These are phyloP conservation scores for Didymodactylos carnosus DNA, from an alignment of 2,888 invertebrate species.

Conservation along the genomic window DNA sequence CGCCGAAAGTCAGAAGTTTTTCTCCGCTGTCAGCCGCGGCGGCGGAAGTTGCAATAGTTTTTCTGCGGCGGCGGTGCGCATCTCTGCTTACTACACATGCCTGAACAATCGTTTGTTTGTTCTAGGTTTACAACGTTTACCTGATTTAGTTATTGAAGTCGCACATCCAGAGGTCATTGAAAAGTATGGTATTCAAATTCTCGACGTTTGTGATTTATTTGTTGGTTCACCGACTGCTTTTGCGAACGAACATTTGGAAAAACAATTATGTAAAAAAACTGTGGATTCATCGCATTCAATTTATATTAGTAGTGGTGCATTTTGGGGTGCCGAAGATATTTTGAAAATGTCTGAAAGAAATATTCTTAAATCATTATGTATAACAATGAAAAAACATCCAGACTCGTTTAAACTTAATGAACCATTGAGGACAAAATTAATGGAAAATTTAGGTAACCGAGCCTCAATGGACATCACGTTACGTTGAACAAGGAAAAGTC, in stretches of 20 bases:
- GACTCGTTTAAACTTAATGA: conserved; percentile 36
- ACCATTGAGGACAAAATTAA: conserved; percentile 34
- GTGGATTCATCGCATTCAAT: conserved; percentile 25
- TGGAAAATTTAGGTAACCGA: conserved; percentile 20
- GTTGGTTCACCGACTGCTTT: conserved; percentile 41
- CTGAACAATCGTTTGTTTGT: neutral
- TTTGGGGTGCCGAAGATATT: conserved; percentile 42
- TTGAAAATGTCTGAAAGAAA: conserved; percentile 39
- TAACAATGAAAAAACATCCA: conserved; percentile 41
- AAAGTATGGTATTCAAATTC: conserved; percentile 34
- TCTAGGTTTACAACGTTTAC: conserved; percentile 20
- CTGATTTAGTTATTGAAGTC: conserved; percentile 39
- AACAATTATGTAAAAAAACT: conserved; percentile 26
- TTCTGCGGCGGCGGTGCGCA: no score
- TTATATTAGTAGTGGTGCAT: conserved; percentile 39
- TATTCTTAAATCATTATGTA: conserved; percentile 36
- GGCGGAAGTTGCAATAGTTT: no score
- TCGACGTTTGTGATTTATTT: conserved; percentile 24
- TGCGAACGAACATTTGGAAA: conserved; percentile 32
- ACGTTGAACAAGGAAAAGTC: conserved; percentile 1
- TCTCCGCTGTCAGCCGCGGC: no score
- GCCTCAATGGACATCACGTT: conserved; percentile 38
- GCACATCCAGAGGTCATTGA: conserved; percentile 39
- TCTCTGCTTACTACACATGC: neutral
- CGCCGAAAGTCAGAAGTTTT: no score